Conservation (phyloP, 1,140 invertebrate species). For the Globodera rostochiensis region DNA sequence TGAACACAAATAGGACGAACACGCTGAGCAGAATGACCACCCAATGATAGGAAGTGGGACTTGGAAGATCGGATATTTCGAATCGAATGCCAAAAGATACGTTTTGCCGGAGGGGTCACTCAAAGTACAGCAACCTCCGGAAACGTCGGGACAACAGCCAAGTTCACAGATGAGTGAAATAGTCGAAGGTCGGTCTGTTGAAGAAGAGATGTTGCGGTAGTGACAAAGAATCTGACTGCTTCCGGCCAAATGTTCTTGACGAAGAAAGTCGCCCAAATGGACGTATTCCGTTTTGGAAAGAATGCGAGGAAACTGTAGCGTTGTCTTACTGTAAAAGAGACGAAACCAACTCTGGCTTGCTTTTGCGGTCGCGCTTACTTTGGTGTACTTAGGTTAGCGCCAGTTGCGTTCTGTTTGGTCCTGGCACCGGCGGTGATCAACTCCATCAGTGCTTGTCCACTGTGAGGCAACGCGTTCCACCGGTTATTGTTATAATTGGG, state of each 20-base stretch:
- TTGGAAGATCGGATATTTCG: background rate
- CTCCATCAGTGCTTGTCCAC: slow-evolving; percentile 18
- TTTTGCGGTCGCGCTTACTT: slow-evolving; percentile 3
- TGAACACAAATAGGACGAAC: slow-evolving; percentile 26
- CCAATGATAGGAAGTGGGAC: slow-evolving; percentile 19
- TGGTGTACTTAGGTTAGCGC: background rate
- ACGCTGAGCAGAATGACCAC: slow-evolving; percentile 2
- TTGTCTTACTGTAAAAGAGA: background rate
- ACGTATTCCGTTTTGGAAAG: slow-evolving; percentile 20
- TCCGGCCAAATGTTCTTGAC: slow-evolving; percentile 29
- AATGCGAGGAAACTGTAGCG: slow-evolving; percentile 3
- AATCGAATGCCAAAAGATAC: background rate
- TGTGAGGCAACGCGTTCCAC: slow-evolving; percentile 12
- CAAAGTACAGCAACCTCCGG: slow-evolving; percentile 26
- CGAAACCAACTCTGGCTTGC: background rate
- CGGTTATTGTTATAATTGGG: slow-evolving; percentile 17
- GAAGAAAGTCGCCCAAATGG: slow-evolving; percentile 21
- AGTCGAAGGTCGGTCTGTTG: background rate
- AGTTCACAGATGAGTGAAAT: slow-evolving; percentile 21
- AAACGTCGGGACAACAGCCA: slow-evolving; percentile 24
- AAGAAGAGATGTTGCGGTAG: slow-evolving; percentile 9
- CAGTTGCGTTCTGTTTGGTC: background rate
- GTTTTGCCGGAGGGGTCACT: background rate
- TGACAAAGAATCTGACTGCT: slow-evolving; percentile 27
- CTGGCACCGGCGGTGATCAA: slow-evolving; percentile 5